Evolutionary conservation across 2,113 vertebrate species (phyloP), one percentile per base, ranked within the genome.

Genomic region (Syrmaticus mikado): DNA sequence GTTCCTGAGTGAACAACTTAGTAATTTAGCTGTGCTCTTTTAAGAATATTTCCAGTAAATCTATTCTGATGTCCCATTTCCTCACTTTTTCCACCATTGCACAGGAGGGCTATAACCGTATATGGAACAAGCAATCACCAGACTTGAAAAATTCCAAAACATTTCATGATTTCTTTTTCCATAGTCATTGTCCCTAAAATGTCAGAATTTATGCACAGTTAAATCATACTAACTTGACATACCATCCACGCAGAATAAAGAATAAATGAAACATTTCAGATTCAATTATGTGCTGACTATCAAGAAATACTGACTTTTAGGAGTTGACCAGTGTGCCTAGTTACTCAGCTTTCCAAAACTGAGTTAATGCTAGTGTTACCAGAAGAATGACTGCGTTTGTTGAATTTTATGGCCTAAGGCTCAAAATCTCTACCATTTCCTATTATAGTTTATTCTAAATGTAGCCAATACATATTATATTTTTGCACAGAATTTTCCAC

Each of bases 391-490:
- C 79, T 88, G 40, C n/a, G 66, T 91, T 75, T 90, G 19, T 85
- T 88, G 82, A 93, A 88, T 94, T 93, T 94, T 84, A 94, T 88
- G 48, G 82, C 93, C 93, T 94, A 82, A 94, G 95, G 85, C 80
- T 88, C 70, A 78, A 78, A 94, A 88, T 68, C 46, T 68, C 65
- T 88, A 91, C 91, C 66, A 93, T 43, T 16, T 88, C 82, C 43
- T 92, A 57, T 92, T 88, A 79, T 13, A 84, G 40, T 73, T 90
- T 85, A 78, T 91, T 86, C 77, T 88, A 93, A 94, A 91, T 61
- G 80, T 90, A 89, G 40, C 73, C 79, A 90, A 84, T 81, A 50
- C 8, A 15, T 82, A 57, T 79, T 82, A 52, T 52, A 90, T 81
- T 73, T 94, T 88, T 86, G 61, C 81, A 76, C 40, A 81, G 70